phyloP scores from a whole-genome alignment of 2,113 vertebrate genomes.

The Trinectes maculatus region DNA sequence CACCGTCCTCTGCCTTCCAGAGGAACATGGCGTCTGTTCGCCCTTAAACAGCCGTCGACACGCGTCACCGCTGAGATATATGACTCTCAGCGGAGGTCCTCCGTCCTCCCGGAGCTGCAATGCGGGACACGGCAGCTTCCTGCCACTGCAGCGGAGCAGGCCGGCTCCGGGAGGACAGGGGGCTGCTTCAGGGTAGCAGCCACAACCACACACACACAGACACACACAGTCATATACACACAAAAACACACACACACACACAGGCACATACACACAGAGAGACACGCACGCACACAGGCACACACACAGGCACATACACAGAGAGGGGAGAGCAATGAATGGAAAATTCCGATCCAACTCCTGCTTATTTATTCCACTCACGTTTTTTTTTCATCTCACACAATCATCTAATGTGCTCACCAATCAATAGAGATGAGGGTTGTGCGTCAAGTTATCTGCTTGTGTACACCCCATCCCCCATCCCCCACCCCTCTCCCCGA shows the following conservation, averaged over 20 bases:
- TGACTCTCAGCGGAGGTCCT: conserved; percentile 50
- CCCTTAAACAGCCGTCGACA: background rate
- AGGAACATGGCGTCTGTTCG: conserved; percentile 53
- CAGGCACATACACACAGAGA: conserved; percentile 14
- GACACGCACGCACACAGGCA: background rate
- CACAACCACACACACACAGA: background rate
- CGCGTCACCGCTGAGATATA: conserved; percentile 58
- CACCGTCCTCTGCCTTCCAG: background rate
- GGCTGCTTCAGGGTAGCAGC: conserved; percentile 21
- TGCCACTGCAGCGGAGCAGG: conserved; percentile 68
- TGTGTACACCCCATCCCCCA: conserved; percentile 42
- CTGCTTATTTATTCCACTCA: conserved; percentile 74
- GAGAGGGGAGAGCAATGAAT: conserved; percentile 11
- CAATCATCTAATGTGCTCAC: conserved; percentile 65
- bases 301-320: background rate
- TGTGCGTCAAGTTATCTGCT: conserved; percentile 6
- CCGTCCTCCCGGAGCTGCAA: conserved; percentile 81
- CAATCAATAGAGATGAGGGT: conserved; percentile 57
- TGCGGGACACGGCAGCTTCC: conserved; percentile 75
- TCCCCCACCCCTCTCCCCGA: conserved; percentile 8
- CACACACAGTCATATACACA: conserved; percentile 4
- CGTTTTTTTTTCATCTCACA: conserved; percentile 62
- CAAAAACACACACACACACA: background rate
- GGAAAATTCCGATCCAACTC: conserved; percentile 71
- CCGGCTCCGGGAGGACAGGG: conserved; percentile 22